Percentiles rank a stretch among this genome's conserved stretches.
These are phyloP conservation scores for Brachionus manjavacas DNA, from an alignment of 1,140 invertebrate genomes.

Conservation along the genomic window DNA sequence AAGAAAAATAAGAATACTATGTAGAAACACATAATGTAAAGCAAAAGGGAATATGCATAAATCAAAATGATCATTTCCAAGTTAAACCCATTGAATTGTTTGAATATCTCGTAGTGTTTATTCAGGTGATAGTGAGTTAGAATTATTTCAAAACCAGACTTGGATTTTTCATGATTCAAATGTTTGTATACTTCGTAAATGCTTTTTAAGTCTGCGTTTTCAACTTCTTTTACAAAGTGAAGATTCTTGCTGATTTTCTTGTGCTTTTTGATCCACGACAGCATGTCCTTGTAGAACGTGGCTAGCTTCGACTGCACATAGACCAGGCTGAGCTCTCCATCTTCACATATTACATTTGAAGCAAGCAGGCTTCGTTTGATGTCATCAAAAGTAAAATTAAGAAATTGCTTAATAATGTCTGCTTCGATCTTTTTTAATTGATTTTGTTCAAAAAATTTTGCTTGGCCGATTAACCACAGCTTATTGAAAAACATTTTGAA, in stretches of 20 bases:
- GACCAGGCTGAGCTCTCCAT: not conserved
- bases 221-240: conserved; percentile 3
- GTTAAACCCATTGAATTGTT: not conserved
- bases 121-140: not conserved
- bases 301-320: conserved; percentile 1
- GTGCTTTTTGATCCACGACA: conserved; percentile 3
- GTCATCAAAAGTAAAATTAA: not conserved
- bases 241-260: conserved; percentile 22
- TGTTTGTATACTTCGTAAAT: not conserved
- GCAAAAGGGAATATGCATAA: not conserved
- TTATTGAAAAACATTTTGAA: not conserved
- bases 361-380: not conserved
- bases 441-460: not conserved
- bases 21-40: conserved; percentile 1
- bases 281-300: not conserved
- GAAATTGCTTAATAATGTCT: not conserved
- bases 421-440: not conserved
- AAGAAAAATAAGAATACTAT: not conserved
- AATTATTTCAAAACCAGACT: not conserved
- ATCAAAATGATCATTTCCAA: conserved; percentile 12
- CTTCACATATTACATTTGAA: not conserved
- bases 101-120: not conserved
- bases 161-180: not conserved
- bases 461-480: not conserved
- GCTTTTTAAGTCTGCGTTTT: not conserved